phyloP scores from a whole-genome alignment of 1,140 invertebrate species.

The Bombus fervidus region DNA sequence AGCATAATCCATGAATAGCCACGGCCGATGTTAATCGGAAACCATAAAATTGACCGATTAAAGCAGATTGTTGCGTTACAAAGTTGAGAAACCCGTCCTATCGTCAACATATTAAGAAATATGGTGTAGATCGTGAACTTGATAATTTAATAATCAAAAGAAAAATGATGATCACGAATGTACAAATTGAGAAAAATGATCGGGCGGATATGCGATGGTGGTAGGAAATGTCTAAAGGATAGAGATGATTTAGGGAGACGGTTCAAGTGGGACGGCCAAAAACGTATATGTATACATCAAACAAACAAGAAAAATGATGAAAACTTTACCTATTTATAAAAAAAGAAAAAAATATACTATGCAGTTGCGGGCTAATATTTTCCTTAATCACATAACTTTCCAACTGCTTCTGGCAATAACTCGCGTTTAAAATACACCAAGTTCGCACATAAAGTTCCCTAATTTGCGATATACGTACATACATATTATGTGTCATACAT shows the following conservation, averaged over 20 bases:
- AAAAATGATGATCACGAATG: neutral
- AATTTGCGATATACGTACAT: neutral
- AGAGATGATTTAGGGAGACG: neutral
- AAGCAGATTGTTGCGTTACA: neutral
- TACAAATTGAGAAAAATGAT: neutral
- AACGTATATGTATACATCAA: neutral
- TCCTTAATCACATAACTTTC: too few species aligned
- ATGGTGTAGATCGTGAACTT: neutral
- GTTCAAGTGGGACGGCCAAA: neutral
- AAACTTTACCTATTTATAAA: neutral
- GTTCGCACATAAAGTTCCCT: too few species aligned
- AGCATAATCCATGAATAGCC: conserved; percentile 55
- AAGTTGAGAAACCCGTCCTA: neutral
- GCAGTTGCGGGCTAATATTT: neutral
- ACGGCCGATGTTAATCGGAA: conserved; percentile 21
- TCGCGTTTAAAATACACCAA: too few species aligned
- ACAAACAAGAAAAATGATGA: neutral
- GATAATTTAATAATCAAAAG: neutral
- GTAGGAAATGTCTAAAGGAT: neutral
- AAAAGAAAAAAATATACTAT: neutral
- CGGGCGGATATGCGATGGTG: too few species aligned
- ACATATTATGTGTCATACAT: too few species aligned
- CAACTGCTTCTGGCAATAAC: neutral
- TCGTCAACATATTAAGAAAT: neutral
- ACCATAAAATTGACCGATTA: neutral